Percentiles rank a stretch among this genome's conserved stretches.
phyloP scores from a whole-genome alignment of 1,140 invertebrate genomes.

The Leptinotarsa texana region DNA sequence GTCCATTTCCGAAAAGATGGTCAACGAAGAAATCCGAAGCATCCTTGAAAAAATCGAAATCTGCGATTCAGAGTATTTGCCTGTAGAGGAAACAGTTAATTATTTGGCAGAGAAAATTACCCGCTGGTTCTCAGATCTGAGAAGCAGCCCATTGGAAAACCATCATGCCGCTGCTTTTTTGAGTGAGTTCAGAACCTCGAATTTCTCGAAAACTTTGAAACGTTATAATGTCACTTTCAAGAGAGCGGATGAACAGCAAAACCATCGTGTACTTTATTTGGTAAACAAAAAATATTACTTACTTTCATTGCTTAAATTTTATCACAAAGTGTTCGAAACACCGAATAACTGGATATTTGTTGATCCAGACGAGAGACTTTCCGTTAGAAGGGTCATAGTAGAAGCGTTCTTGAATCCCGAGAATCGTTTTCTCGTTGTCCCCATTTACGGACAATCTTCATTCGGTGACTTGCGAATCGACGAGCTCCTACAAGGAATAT shows the following conservation, averaged over 20 bases:
- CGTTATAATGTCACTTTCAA: not conserved
- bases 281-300: not conserved
- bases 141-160: not conserved
- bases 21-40: not conserved
- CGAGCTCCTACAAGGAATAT: not conserved
- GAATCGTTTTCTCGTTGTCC: not conserved
- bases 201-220: not conserved
- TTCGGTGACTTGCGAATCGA: not conserved
- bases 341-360: not conserved
- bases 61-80: not conserved
- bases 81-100: not conserved
- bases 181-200: not conserved
- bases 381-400: not conserved
- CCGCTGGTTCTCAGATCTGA: not conserved
- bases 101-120: not conserved
- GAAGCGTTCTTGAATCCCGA: not conserved
- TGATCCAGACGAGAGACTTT: not conserved
- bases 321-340: not conserved
- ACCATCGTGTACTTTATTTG: not conserved
- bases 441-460: not conserved
- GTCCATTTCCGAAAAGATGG: not conserved
- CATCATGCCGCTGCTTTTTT: conserved; percentile 2
- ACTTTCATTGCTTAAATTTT: not conserved
- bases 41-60: not conserved
- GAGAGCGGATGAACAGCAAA: not conserved